Evolutionary conservation across 35 echinoderm and acorn worm species (phyloP), one percentile per base, ranked within the genome.

Genomic region (Apostichopus californicus): DNA sequence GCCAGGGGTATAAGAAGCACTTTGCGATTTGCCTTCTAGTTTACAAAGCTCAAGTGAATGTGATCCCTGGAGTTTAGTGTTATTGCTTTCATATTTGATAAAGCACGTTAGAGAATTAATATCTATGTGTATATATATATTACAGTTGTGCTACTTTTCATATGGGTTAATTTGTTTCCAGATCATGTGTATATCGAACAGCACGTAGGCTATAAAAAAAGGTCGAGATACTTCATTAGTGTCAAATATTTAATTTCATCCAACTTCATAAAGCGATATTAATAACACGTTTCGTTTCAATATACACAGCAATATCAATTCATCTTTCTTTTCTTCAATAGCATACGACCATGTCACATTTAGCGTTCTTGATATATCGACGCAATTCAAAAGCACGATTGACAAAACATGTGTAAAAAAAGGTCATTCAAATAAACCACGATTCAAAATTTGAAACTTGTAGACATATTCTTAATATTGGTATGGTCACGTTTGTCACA

Each of bases 81-180:
- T n/a, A 75, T 75, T 75, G 21, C 71, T 75, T 75, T 75, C 71
- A 75, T 75, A 20, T 75, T 75, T 75, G 71, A 75, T 75, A 75
- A 75, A 75, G 71, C 71, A n/a, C 71, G 17, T 75, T 75, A 18
- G 18, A 68, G 64, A 14, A 68, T 14, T 46, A 68, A 68, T 68
- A 18, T 14, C 64, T 46, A 46, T 28, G 26, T 28, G 26, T 28
- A 28, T 28, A 28, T 28, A 28, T 28, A 28, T 25, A 25, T 25
- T 25, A 25, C 25, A 59, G 57, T 59, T 59, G 57, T 59, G 57
- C 6, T 10, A 59, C 6, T 59, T 59, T 25, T 25, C 25, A 10
- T 59, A 59, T 59, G 10, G 6, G 57, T 59, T 59, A 59, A 59
- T 60, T 60, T 60, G 7, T 60, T 60, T 12, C 58, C 7, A 12